Evolutionary conservation across 2,797 vertebrate species (phyloP), one percentile per base, ranked within the genome.

Genomic region (Synanceia verrucosa): DNA sequence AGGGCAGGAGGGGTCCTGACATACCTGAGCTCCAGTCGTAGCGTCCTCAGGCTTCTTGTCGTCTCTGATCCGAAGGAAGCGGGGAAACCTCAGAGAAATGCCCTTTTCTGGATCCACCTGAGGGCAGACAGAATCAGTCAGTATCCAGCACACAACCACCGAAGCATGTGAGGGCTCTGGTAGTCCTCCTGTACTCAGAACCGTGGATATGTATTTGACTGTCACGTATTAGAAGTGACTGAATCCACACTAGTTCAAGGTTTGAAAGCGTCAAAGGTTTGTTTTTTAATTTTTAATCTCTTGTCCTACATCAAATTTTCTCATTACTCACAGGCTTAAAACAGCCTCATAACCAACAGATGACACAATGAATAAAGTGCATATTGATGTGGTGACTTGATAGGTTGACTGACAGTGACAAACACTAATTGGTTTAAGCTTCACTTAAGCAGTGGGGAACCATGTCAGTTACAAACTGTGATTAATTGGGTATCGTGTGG

Each of bases 71-170:
- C 93, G 91, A 9, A 96, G 86, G 76, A 97, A 97, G 53, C 96
- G 95, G 9, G 97, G 97, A 66, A 98, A 98, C 31, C 96, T 92
- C 7, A 98, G 94, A 41, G 96, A 97, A 78, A 98, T 94, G n/a
- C 97, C 97, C 68, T 97, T 98, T 70, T 94, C 95, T 36, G 94
- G 91, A 73, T 98, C 97, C 91, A 95, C 96, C 97, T 98, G 82
- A 55, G 34, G 26, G 55, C 36, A 34, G 14, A 52, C 29, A 61
- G 4, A 41, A 19, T 9, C 50, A 53, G 18, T 58, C 31, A 41
- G 29, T 12, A 29, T 9, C n/a, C 33, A 26, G 16, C 9, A 23
- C 21, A 34, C 59, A 21, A 6, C 19, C 29, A 3, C 2, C 4
- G 26, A 33, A 6, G 23, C 31, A 5, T 11, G 33, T 6, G 21